Percentiles rank a stretch among this genome's conserved stretches.
These are phyloP conservation scores for Keiferia lycopersicella DNA, from an alignment of 2,888 invertebrate genomes.

Conservation along the genomic window DNA sequence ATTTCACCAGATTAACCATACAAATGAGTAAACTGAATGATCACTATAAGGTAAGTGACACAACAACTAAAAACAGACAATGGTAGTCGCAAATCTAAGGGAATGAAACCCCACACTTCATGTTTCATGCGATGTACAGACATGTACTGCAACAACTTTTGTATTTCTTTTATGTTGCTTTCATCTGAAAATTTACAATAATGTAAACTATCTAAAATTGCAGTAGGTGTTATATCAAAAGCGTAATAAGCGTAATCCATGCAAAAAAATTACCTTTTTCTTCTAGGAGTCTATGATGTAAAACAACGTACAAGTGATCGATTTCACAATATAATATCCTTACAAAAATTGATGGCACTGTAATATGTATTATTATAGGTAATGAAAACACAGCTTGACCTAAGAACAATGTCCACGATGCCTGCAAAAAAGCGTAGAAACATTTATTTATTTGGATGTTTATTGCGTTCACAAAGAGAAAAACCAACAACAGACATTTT, in stretches of 20 bases:
- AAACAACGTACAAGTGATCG: background rate
- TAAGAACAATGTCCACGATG: background rate
- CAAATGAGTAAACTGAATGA: constrained; percentile 30
- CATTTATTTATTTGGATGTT: background rate
- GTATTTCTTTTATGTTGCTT: constrained; percentile 13
- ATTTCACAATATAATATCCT: background rate
- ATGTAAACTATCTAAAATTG: too few species aligned
- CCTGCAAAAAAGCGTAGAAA: background rate
- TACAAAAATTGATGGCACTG: background rate
- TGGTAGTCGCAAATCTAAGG: constrained; percentile 28
- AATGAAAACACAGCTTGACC: background rate
- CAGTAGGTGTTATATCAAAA: background rate
- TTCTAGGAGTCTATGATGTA: background rate
- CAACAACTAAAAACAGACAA: constrained; percentile 26
- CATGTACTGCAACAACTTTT: constrained; percentile 26
- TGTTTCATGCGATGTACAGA: constrained; percentile 21
- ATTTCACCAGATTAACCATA: constrained; percentile 22
- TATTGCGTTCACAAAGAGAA: too few species aligned
- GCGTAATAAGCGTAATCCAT: background rate
- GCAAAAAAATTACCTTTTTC: background rate
- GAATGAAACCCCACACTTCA: constrained; percentile 25
- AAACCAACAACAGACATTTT: too few species aligned
- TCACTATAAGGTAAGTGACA: constrained; percentile 27
- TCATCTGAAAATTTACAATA: background rate
- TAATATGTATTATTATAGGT: background rate